phyloP scores from a whole-genome alignment of 2,113 vertebrate species.

The Australoheros scitulus region DNA sequence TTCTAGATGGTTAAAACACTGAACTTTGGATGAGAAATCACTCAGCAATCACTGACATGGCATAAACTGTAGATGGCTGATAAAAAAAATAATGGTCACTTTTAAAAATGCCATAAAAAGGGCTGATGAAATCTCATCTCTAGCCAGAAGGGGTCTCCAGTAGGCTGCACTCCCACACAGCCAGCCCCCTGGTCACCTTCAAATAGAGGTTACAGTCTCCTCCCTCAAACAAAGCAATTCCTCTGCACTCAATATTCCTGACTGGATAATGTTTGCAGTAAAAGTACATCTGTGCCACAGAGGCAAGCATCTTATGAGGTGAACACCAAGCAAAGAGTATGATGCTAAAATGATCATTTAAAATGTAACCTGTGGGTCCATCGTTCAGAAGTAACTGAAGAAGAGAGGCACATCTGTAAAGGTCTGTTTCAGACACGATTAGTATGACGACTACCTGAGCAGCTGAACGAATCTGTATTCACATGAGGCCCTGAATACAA shows the following conservation, averaged over 20 bases:
- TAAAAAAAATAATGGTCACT: not conserved
- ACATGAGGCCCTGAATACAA: not conserved
- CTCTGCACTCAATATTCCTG: constrained; percentile 47
- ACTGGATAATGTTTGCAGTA: constrained; percentile 6
- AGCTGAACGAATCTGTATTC: not conserved
- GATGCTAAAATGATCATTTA: constrained; percentile 34
- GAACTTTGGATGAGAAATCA: not conserved
- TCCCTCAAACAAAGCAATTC: constrained; percentile 51
- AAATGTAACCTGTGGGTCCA: constrained; percentile 22
- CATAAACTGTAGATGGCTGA: not conserved
- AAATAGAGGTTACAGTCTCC: constrained; percentile 74
- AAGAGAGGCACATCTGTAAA: not conserved
- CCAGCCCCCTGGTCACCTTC: constrained; percentile 74
- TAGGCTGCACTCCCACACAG: constrained; percentile 39
- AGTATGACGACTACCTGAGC: not conserved
- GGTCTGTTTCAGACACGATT: not conserved
- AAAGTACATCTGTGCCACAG: not conserved
- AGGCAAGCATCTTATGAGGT: constrained; percentile 12
- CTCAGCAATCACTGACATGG: not conserved
- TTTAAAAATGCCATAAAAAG: not conserved
- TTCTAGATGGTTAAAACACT: not conserved
- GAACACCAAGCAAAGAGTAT: constrained; percentile 14
- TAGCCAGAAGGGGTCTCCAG: constrained; percentile 72
- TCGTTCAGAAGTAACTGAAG: not conserved
- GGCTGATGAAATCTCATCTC: constrained; percentile 21